Percentiles rank a stretch among this genome's conserved stretches.
Conservation (phyloP, 1,140 invertebrate species). For the Aphis craccivora region DNA sequence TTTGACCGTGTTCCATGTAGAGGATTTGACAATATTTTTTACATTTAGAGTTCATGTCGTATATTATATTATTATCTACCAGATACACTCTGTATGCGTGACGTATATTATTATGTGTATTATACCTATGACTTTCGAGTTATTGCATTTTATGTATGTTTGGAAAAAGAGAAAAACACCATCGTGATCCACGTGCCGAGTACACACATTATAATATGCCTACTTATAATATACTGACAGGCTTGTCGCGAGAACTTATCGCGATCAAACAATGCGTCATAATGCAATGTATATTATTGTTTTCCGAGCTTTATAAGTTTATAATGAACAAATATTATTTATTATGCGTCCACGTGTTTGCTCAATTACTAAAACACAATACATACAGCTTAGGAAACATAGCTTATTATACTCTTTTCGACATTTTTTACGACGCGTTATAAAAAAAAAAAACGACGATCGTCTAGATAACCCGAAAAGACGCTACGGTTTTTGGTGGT, state of each 20-base stretch:
- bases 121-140: background rate
- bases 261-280: conserved; percentile 17
- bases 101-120: too few species aligned
- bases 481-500: background rate
- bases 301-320: background rate
- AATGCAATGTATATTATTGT: background rate
- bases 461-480: background rate
- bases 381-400: background rate
- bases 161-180: background rate
- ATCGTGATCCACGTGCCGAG: background rate
- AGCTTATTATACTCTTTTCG: background rate
- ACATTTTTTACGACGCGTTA: conserved; percentile 3
- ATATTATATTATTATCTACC: background rate
- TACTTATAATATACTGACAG: background rate
- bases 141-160: background rate
- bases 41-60: background rate
- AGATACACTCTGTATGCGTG: too few species aligned
- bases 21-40: background rate
- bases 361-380: background rate
- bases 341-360: background rate
- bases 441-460: background rate
- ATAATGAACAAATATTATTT: conserved; percentile 34
- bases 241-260: background rate
- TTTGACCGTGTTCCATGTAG: background rate
- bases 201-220: too few species aligned